phyloP scores from a whole-genome alignment of 2,113 vertebrate genomes.

The Neofelis nebulosa region DNA sequence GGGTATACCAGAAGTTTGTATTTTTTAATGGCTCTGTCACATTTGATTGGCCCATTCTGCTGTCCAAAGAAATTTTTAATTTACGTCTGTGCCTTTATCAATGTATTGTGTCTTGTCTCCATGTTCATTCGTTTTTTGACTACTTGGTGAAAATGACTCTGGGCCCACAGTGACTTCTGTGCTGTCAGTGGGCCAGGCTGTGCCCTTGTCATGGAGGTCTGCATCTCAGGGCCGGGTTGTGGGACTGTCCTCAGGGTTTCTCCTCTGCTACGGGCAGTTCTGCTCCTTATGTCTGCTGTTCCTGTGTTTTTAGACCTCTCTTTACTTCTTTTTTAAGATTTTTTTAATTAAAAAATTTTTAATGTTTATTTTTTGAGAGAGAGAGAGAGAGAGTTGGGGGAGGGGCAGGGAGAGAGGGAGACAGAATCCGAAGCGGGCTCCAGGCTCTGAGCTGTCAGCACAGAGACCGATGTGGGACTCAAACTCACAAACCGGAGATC shows the following conservation, averaged over 20 bases:
- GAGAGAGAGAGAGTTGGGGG: no score
- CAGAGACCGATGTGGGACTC: no score
- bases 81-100: background rate
- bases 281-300: background rate
- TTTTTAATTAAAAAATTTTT: no score
- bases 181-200: no score
- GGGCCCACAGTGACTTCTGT: background rate
- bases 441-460: no score
- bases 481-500: no score
- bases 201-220: background rate
- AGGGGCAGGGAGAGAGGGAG: no score
- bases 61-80: background rate
- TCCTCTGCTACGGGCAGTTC: background rate
- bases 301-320: background rate
- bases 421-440: no score
- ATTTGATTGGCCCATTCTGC: background rate
- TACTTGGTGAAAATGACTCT: background rate
- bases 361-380: no score
- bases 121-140: background rate
- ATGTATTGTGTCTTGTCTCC: background rate
- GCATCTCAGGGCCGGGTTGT: background rate
- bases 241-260: background rate
- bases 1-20: background rate
- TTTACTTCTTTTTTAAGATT: background rate
- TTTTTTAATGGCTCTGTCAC: background rate